These are phyloP conservation scores for Mylabris phalerata DNA, from an alignment of 1,140 invertebrate species.

Conservation along the genomic window DNA sequence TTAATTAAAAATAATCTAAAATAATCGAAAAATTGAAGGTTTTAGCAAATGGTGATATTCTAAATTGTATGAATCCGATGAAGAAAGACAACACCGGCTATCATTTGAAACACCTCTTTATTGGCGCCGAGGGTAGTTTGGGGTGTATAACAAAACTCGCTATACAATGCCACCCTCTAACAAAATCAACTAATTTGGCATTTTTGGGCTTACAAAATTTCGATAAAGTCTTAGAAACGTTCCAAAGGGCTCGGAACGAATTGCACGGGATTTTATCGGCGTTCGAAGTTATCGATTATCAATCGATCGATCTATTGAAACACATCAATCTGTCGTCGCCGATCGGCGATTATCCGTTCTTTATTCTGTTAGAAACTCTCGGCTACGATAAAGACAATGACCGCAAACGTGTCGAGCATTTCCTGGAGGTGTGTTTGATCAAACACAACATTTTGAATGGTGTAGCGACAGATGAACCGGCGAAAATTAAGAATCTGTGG, in stretches of 20 bases:
- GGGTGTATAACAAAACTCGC: constrained; percentile 90
- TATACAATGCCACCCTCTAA: constrained; percentile 77
- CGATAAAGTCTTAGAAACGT: constrained; percentile 69
- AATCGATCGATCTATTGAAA: constrained; percentile 53
- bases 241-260: constrained; percentile 60
- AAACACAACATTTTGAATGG: constrained; percentile 72
- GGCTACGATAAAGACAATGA: constrained; percentile 79
- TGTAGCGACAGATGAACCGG: constrained; percentile 68
- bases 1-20: too few relatives aligned
- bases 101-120: constrained; percentile 93
- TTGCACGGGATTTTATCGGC: constrained; percentile 88
- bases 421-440: constrained; percentile 68
- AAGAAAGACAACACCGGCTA: constrained; percentile 98
- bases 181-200: constrained; percentile 72
- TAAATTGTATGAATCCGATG: constrained; percentile 77
- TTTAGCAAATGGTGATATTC: constrained; percentile 76
- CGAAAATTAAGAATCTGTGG: constrained; percentile 74
- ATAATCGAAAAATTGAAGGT: constrained; percentile 50
- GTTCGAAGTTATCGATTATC: constrained; percentile 83
- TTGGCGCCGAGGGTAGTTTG: constrained; percentile 95
- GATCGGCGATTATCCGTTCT: constrained; percentile 66
- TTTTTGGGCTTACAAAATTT: constrained; percentile 76
- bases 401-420: constrained; percentile 73
- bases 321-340: constrained; percentile 56
- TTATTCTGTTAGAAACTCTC: constrained; percentile 84